A percentile compares a stretch with the other conserved stretches of the same genome.
Conservation (phyloP, 2,888 invertebrate genomes). For the Cheilosia grossa region DNA sequence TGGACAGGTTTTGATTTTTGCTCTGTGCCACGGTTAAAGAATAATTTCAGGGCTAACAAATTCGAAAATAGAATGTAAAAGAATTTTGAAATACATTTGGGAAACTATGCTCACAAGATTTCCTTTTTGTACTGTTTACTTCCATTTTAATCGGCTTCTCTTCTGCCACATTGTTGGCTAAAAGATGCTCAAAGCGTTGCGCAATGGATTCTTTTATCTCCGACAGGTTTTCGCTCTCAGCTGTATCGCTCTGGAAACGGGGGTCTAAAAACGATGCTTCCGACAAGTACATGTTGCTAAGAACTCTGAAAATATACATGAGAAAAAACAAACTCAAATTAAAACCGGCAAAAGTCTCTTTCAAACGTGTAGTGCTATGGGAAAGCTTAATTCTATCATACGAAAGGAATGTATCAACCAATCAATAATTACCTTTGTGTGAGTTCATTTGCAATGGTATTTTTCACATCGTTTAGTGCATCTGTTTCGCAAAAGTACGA, state of each 20-base stretch:
- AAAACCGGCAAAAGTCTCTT: too few species aligned
- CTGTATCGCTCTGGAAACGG: constrained; percentile 77
- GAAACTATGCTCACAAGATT: constrained; percentile 67
- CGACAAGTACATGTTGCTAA: constrained; percentile 75
- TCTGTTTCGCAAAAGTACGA: constrained; percentile 68
- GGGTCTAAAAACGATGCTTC: constrained; percentile 78
- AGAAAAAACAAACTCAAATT: background rate
- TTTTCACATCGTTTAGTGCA: constrained; percentile 74
- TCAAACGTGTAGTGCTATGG: too few species aligned
- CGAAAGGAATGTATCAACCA: too few species aligned
- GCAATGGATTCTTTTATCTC: constrained; percentile 63
- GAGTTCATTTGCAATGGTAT: constrained; percentile 75
- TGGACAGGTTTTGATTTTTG: constrained; percentile 36
- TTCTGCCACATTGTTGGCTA: constrained; percentile 41
- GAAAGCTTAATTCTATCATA: too few species aligned
- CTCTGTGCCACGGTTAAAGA: constrained; percentile 75
- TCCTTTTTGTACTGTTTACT: constrained; percentile 39
- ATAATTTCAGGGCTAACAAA: constrained; percentile 76
- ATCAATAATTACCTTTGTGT: constrained; percentile 71
- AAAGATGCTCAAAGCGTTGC: constrained; percentile 69
- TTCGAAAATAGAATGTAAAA: background rate
- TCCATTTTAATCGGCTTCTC: constrained; percentile 49
- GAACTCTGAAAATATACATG: constrained; percentile 60
- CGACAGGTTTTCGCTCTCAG: constrained; percentile 64
- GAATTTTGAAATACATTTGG: background rate